A percentile compares a stretch with the other conserved stretches of the same genome.
phyloP scores from a whole-genome alignment of 2,888 invertebrate species.

The Linnaemya tessellans region DNA sequence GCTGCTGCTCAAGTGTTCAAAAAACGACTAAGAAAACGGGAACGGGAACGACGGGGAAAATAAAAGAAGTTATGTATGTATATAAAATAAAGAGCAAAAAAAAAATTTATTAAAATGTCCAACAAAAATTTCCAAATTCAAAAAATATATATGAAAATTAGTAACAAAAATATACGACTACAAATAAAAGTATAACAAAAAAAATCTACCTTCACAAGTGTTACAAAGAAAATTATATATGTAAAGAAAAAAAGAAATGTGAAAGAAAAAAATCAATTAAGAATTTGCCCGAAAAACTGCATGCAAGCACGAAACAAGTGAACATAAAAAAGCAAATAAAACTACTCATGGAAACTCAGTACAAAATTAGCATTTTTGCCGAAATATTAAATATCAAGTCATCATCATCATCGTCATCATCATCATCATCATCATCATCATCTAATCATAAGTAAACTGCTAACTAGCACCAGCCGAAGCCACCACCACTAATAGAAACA shows the following conservation, averaged over 20 bases:
- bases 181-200: background rate
- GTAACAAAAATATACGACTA: background rate
- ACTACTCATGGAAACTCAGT: slow-evolving; percentile 27
- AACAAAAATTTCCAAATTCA: background rate
- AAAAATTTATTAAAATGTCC: background rate
- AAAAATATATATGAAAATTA: background rate
- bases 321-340: slow-evolving; percentile 1
- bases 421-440: slow-evolving; percentile 11
- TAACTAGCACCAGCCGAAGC: slow-evolving; percentile 1
- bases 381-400: slow-evolving; percentile 23
- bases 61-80: slow-evolving; percentile 66
- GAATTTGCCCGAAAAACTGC: slow-evolving; percentile 49
- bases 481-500: slow-evolving; percentile 8
- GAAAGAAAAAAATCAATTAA: slow-evolving; percentile 42
- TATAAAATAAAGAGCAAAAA: slow-evolving; percentile 24
- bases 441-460: background rate
- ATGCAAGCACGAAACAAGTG: slow-evolving; percentile 48
- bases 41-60: slow-evolving; percentile 35
- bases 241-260: slow-evolving; percentile 1
- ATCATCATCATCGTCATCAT: slow-evolving; percentile 8
- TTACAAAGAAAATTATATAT: slow-evolving; percentile 7
- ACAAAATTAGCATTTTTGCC: slow-evolving; percentile 16
- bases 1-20: slow-evolving; percentile 70
- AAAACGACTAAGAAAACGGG: slow-evolving; percentile 35
- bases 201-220: background rate